Conservation (phyloP, 2,888 invertebrate species). For the Euclidia mi region DNA sequence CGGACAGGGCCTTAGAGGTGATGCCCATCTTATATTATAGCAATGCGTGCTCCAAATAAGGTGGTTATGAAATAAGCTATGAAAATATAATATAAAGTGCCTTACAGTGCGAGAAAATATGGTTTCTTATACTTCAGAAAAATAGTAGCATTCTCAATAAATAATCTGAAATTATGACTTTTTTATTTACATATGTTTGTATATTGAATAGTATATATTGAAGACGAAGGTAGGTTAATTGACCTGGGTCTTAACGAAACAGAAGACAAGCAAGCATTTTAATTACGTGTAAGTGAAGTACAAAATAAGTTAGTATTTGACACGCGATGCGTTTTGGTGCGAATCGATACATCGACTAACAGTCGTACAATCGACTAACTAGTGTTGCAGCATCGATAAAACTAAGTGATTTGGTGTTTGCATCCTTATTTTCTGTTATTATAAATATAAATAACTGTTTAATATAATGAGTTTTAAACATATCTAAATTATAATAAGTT, state of each 20-base stretch:
- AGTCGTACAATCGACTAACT: conserved; percentile 28
- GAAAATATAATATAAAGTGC: conserved; percentile 86
- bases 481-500: conserved; percentile 37
- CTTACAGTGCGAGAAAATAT: conserved; percentile 84
- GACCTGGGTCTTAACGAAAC: conserved; percentile 64
- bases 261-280: conserved; percentile 55
- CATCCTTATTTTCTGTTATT: conserved; percentile 54
- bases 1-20: conserved; percentile 74
- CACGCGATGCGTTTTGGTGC: conserved; percentile 55
- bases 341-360: conserved; percentile 37
- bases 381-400: conserved; percentile 38
- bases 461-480: conserved; percentile 33
- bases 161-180: conserved; percentile 84
- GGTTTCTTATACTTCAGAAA: conserved; percentile 81
- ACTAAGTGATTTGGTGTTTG: conserved; percentile 56
- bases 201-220: conserved; percentile 79
- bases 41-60: conserved; percentile 78
- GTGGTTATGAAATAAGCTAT: conserved; percentile 80
- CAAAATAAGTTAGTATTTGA: conserved; percentile 61
- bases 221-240: conserved; percentile 73
- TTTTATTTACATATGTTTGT: conserved; percentile 83
- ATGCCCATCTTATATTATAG: conserved; percentile 71
- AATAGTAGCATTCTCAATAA: conserved; percentile 84
- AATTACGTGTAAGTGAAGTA: conserved; percentile 51
- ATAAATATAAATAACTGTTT: conserved; percentile 42